Conservation (phyloP, 2,797 vertebrate species). For the Propithecus perrieri region DNA sequence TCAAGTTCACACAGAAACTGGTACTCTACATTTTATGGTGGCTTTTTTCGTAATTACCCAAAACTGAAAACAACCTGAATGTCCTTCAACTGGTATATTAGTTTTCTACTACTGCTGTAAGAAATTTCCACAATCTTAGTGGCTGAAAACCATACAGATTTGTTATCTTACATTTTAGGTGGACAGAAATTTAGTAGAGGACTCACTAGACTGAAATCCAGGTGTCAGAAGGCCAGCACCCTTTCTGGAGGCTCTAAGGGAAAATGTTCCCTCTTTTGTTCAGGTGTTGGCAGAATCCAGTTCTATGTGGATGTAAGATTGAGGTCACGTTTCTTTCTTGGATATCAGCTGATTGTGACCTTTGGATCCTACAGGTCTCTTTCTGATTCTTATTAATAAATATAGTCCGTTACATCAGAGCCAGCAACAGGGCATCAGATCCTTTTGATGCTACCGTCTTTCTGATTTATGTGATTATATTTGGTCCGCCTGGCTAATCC, state of each 20-base stretch:
- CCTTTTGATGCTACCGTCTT: background rate
- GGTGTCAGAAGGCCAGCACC: background rate
- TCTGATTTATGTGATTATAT: background rate
- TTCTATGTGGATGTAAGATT: background rate
- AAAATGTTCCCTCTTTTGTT: background rate
- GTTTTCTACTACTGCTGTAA: background rate
- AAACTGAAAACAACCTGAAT: background rate
- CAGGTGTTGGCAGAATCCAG: background rate
- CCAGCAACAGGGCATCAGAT: background rate
- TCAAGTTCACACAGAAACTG: background rate
- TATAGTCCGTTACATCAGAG: background rate
- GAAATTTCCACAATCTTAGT: background rate
- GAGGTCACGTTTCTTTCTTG: background rate
- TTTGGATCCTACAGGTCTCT: background rate
- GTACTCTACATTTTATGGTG: background rate
- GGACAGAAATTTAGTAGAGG: background rate
- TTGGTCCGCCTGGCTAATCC: background rate
- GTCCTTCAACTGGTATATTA: background rate
- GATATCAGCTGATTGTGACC: fast-evolving
- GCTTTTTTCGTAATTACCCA: background rate
- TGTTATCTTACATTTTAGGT: background rate
- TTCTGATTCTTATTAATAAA: background rate
- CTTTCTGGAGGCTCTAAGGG: background rate
- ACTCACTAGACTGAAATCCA: background rate
- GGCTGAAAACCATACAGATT: background rate